A percentile compares a stretch with the other conserved stretches of the same genome.
phyloP scores from a whole-genome alignment of 2,888 invertebrate species.

The Chironomus riparius region DNA sequence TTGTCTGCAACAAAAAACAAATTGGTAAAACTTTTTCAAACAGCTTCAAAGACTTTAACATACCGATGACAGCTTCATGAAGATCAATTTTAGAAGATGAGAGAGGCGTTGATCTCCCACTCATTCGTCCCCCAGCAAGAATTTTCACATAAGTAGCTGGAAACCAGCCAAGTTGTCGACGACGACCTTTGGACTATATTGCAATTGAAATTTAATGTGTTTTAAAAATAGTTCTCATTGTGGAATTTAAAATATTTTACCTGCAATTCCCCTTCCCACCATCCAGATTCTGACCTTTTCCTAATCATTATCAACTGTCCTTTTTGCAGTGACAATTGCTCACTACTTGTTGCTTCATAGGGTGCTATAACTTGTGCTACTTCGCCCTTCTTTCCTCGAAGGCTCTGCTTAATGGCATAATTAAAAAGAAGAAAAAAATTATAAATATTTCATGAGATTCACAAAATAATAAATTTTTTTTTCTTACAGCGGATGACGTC shows the following conservation, averaged over 20 bases:
- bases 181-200: slow-evolving; percentile 63
- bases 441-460: too few species aligned
- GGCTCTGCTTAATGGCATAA: slow-evolving; percentile 41
- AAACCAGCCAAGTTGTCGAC: slow-evolving; percentile 95
- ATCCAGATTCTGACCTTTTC: slow-evolving; percentile 93
- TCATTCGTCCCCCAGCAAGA: slow-evolving; percentile 57
- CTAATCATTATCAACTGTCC: slow-evolving; percentile 94
- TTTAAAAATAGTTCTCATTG: background rate
- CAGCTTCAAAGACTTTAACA: background rate
- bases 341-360: slow-evolving; percentile 82
- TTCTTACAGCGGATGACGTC: slow-evolving; percentile 14
- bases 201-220: background rate
- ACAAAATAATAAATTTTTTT: slow-evolving; percentile 30
- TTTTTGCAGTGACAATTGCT: slow-evolving; percentile 80
- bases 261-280: slow-evolving; percentile 99
- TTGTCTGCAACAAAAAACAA: slow-evolving; percentile 61
- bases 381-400: slow-evolving; percentile 70
- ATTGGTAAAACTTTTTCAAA: too few species aligned
- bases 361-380: slow-evolving; percentile 91
- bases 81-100: slow-evolving; percentile 57
- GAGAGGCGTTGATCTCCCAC: slow-evolving; percentile 66
- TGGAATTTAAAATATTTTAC: slow-evolving; percentile 36
- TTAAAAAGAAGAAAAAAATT: background rate
- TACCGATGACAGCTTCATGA: slow-evolving; percentile 43
- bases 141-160: slow-evolving; percentile 95